Conservation (phyloP, 53 echinoderm and acorn worm species). For the Holothuria scabra region DNA sequence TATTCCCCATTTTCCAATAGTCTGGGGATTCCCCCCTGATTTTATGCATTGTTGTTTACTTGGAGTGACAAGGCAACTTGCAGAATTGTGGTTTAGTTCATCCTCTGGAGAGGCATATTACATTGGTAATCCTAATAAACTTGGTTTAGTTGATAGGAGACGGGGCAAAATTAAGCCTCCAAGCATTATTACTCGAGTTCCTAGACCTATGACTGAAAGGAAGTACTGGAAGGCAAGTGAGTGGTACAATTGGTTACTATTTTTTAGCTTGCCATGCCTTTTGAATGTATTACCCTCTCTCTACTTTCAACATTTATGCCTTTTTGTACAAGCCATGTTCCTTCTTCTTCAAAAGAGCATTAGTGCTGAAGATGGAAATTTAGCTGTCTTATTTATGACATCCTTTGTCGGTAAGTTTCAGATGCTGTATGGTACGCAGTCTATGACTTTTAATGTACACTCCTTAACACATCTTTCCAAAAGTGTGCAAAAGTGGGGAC, state of each 20-base stretch:
- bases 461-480: constrained; percentile 54
- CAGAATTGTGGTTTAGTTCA: constrained; percentile 50
- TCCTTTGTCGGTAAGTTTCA: constrained; percentile 58
- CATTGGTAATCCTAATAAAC: constrained; percentile 32
- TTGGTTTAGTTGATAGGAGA: background rate
- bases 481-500: constrained; percentile 56
- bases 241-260: constrained; percentile 49
- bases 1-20: constrained; percentile 50
- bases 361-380: constrained; percentile 23
- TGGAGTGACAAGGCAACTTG: constrained; percentile 48
- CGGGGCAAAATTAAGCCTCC: constrained; percentile 2
- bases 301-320: constrained; percentile 48
- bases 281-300: constrained; percentile 40
- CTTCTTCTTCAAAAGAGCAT: constrained; percentile 67
- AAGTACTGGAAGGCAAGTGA: constrained; percentile 56
- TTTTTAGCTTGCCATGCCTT: constrained; percentile 50
- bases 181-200: background rate
- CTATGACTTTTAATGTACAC: constrained; percentile 66
- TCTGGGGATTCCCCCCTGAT: constrained; percentile 48
- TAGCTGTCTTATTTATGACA: constrained; percentile 37
- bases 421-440: constrained; percentile 46
- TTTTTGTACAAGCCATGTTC: constrained; percentile 56
- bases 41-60: constrained; percentile 60
- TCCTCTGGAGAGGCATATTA: constrained; percentile 32
- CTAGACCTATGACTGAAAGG: constrained; percentile 24